Evolutionary conservation across 2,888 invertebrate species (phyloP).

Genomic region (Galerucella pusilla): DNA sequence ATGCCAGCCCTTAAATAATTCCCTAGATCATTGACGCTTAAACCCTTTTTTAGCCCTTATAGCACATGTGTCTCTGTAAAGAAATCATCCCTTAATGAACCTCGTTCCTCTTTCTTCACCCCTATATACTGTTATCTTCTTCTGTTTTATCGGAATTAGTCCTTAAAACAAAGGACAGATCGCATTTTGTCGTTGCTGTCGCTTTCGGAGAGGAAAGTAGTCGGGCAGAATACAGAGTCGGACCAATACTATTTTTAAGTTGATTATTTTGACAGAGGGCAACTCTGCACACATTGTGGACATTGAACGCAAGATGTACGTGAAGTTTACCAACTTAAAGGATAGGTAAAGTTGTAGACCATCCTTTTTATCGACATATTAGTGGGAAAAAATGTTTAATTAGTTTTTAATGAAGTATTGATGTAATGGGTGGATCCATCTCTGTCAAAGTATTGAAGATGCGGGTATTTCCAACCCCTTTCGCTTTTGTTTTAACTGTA

Average conservation of each 20-base stretch:
- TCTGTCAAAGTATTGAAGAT: constrained; percentile 51
- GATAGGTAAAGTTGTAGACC: too few species aligned
- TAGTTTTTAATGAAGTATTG: constrained; percentile 3
- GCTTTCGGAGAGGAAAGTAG: constrained; percentile 23
- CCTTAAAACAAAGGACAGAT: constrained; percentile 30
- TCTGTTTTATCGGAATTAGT: constrained; percentile 27
- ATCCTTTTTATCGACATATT: too few species aligned
- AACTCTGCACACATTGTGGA: too few species aligned
- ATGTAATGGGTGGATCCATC: not conserved
- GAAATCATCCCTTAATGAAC: constrained; percentile 47
- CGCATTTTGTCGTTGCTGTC: constrained; percentile 26
- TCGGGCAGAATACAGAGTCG: not conserved
- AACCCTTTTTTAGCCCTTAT: constrained; percentile 60
- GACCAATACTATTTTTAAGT: not conserved
- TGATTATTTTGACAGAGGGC: too few species aligned
- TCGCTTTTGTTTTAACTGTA: constrained; percentile 60
- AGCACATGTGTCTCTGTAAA: constrained; percentile 58
- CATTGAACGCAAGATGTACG: too few species aligned
- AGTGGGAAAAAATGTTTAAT: not conserved
- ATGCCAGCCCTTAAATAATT: constrained; percentile 61
- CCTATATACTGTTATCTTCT: constrained; percentile 22
- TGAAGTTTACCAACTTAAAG: too few species aligned
- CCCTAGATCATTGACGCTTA: constrained; percentile 63
- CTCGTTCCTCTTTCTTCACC: constrained; percentile 32
- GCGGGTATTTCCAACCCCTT: constrained; percentile 57